Evolutionary conservation across 2,888 invertebrate species (phyloP).

Genomic region (Clistopyga incitator): DNA sequence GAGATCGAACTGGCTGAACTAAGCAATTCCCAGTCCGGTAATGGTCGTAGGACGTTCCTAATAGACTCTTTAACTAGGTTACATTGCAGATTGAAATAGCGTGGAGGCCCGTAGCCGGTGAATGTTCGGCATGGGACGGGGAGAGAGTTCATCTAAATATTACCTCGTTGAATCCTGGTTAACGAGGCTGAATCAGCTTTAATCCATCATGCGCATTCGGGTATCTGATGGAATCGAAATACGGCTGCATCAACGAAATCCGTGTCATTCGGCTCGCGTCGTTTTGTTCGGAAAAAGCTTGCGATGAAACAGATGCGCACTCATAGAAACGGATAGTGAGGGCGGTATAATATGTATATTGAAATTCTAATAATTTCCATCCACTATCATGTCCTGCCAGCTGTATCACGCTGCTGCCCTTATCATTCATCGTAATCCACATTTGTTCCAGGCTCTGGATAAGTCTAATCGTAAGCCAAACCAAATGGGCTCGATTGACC

Average conservation of each 20-base stretch:
- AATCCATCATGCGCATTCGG: conserved; percentile 51
- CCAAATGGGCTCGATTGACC: conserved; percentile 19
- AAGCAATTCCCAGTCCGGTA: conserved; percentile 76
- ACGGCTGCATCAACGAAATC: conserved; percentile 47
- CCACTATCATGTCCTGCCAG: conserved; percentile 1
- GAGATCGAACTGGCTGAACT: conserved; percentile 72
- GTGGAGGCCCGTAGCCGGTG: conserved; percentile 53
- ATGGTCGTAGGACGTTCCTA: conserved; percentile 73
- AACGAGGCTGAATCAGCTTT: conserved; percentile 51
- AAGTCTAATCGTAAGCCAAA: conserved; percentile 28
- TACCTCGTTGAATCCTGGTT: conserved; percentile 56
- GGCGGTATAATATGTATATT: neutral
- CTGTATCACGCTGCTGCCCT: conserved; percentile 13
- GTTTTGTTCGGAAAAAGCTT: conserved; percentile 21
- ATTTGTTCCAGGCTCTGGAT: conserved; percentile 13
- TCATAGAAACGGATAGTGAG: conserved; percentile 20
- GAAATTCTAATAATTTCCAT: conserved; percentile 26
- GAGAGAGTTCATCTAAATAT: conserved; percentile 53
- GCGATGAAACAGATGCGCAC: conserved; percentile 23
- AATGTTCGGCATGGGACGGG: conserved; percentile 39
- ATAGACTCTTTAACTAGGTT: conserved; percentile 77
- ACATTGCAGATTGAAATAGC: conserved; percentile 71
- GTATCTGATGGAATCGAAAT: conserved; percentile 49
- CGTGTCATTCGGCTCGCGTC: neutral
- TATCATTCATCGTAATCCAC: conserved; percentile 35